Evolutionary conservation across 2,797 vertebrate species (phyloP), one percentile per base, ranked within the genome.

Genomic region (Pseudomugil tenellus): DNA sequence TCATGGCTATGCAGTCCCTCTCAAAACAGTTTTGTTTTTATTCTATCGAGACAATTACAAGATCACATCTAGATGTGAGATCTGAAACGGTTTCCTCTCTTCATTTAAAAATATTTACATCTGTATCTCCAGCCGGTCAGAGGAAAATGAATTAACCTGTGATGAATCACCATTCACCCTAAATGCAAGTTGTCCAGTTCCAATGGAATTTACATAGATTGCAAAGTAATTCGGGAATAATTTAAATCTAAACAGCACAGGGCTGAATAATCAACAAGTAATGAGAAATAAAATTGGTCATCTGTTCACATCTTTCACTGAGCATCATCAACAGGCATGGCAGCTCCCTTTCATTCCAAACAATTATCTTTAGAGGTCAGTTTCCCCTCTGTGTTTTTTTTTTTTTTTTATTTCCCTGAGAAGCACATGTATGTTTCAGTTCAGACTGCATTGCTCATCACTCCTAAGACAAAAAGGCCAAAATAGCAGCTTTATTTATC

Each of bases 401-500:
- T 14, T 86, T 83, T 80, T 56, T 31, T 31, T 31, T 31, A 31
- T n/a, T n/a, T n/a, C n/a, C 77, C 60, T 55, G 29, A 58, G 70
- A 81, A 73, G 46, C 52, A 68, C 64, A 37, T 37, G 73, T 83
- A 79, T 80, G 79, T 85, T 86, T 87, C 73, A 82, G 49, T 80
- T 79, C 58, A n/a, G 54, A 72, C 69, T 73, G 80, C 73, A 76
- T 90, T 79, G 68, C 74, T 84, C 83, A 84, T 84, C 81, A 73
- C 74, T 79, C 81, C 41, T 31, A 80, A 89, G 88, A 81, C 70
- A 58, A 11, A 92, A 89, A 86, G 87, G 75, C 63, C 88, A 65
- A 88, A 91, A 87, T n/a, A 92, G 81, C 75, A 76, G 85, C 90
- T 91, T 90, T 92, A 96, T 95, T 95, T 94, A 96, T 95, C 93